Base-by-base conservation (phyloP, 2,888 invertebrate species). In the Cerastoderma edule region DNA sequence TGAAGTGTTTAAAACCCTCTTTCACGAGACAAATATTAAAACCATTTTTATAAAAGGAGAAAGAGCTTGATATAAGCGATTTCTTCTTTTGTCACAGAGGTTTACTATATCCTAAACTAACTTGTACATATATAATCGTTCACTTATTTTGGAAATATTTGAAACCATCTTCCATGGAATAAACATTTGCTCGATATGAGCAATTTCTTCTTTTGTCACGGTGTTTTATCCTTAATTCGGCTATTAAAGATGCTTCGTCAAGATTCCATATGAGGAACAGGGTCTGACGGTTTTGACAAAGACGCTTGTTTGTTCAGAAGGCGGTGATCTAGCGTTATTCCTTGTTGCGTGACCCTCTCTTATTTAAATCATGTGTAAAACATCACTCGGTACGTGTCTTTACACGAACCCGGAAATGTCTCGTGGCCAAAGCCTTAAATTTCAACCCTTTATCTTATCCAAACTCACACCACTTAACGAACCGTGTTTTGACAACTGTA, bases 381-480 rank as follows among this genome's bases (percentile, higher is more conserved):
- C 28, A 27, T 56, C 30, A 56, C 56, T 10, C 27, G 1, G 16
- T 32, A 56, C 56, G 32, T 32, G 28, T 56, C 32, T 56, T 56
- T 56, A 13, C 6, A 56, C 56, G 32, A 56, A 56, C 56, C 56
- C 10, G 56, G 56, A 56, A 56, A 56, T 56, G 56, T 56, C 32
- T 19, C 5, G 4, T 32, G n/a, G 27, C 8, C 53, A 19, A 32
- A 32, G 28, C 6, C 56, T 10, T 5, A 3, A 8, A 24, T n/a
- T n/a, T 32, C 27, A 28, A 28, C 54, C 8, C 27, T 30, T 32
- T 32, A 56, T 56, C 6, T 56, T 56, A 4, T 5, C 27, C 5
- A 16, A n/a, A n/a, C 6, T 50, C 10, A 50, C 50, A 13, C 50
- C 22, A n/a, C 22, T 6, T 50, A n/a, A n/a, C n/a, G n/a, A n/a